Conservation (phyloP, 2,113 vertebrate species). For the Cromileptes altivelis region DNA sequence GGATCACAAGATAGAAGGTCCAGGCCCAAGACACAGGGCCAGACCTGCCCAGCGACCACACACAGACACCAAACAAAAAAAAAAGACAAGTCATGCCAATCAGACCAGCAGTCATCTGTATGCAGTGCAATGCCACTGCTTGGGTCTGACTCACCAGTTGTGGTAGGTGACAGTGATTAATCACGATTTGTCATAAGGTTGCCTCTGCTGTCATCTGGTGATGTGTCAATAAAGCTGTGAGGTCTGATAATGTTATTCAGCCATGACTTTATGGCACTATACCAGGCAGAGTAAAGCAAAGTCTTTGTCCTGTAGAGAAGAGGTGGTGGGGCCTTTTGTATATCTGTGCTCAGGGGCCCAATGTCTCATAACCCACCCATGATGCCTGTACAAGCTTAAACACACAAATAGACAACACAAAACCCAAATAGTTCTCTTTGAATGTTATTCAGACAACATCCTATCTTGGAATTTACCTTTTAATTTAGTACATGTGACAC, state of each 20-base stretch:
- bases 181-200: constrained; percentile 52
- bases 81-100: not conserved
- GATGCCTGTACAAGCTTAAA: not conserved
- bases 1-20: constrained; percentile 78
- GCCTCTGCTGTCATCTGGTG: constrained; percentile 34
- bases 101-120: constrained; percentile 30
- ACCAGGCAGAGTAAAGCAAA: too few species aligned
- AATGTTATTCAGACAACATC: not conserved
- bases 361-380: too few species aligned
- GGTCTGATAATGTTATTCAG: constrained; percentile 36
- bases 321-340: too few species aligned
- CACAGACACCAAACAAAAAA: constrained; percentile 12
- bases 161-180: constrained; percentile 45
- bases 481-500: not conserved
- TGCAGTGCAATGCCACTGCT: constrained; percentile 24
- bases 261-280: constrained; percentile 17
- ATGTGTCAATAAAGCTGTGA: constrained; percentile 73
- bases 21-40: constrained; percentile 57
- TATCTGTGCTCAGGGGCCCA: too few species aligned
- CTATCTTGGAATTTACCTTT: not conserved
- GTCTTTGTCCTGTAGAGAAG: too few species aligned
- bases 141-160: constrained; percentile 58
- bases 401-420: not conserved
- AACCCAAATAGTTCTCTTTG: not conserved
- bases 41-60: constrained; percentile 38